phyloP scores from a whole-genome alignment of 2,113 vertebrate species.

The Zingel zingel region DNA sequence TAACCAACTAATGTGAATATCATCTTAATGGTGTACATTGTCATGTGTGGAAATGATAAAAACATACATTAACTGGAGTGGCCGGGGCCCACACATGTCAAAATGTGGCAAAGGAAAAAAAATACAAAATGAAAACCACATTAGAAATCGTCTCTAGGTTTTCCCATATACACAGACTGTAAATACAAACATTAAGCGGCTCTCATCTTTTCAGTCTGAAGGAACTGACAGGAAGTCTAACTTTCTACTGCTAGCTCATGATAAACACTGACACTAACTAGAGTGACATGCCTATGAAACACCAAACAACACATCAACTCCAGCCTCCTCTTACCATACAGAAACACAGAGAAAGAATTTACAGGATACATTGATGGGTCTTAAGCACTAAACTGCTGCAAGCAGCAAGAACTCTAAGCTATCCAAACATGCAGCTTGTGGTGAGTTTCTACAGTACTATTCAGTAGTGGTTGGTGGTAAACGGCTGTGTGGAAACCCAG shows the following conservation, averaged over 20 bases:
- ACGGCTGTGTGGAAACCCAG: slow-evolving; percentile 65
- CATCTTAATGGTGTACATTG: slow-evolving; percentile 62
- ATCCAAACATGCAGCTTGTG: slow-evolving; percentile 80
- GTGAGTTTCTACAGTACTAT: slow-evolving; percentile 76
- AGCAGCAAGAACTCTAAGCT: slow-evolving; percentile 70
- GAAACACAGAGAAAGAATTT: slow-evolving; percentile 66
- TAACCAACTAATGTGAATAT: slow-evolving; percentile 65
- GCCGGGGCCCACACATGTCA: slow-evolving; percentile 33
- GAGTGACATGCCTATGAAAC: slow-evolving; percentile 81
- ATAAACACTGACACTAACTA: slow-evolving; percentile 72
- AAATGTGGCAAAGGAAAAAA: slow-evolving; percentile 39
- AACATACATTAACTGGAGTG: slow-evolving; percentile 64
- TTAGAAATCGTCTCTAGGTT: slow-evolving; percentile 46
- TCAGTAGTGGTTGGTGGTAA: slow-evolving; percentile 61
- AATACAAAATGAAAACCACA: slow-evolving; percentile 58
- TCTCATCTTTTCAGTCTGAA: slow-evolving; percentile 61
- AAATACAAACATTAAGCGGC: slow-evolving; percentile 67
- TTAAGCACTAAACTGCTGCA: slow-evolving; percentile 68
- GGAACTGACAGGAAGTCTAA: slow-evolving; percentile 63
- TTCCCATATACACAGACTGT: slow-evolving; percentile 54
- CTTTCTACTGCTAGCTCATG: slow-evolving; percentile 73
- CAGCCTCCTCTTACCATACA: slow-evolving; percentile 61
- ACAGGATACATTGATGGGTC: slow-evolving; percentile 72
- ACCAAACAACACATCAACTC: slow-evolving; percentile 70
- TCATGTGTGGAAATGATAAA: slow-evolving; percentile 69